Base-by-base conservation (phyloP, 2,797 vertebrate species). In the Hippoglossus hippoglossus region DNA sequence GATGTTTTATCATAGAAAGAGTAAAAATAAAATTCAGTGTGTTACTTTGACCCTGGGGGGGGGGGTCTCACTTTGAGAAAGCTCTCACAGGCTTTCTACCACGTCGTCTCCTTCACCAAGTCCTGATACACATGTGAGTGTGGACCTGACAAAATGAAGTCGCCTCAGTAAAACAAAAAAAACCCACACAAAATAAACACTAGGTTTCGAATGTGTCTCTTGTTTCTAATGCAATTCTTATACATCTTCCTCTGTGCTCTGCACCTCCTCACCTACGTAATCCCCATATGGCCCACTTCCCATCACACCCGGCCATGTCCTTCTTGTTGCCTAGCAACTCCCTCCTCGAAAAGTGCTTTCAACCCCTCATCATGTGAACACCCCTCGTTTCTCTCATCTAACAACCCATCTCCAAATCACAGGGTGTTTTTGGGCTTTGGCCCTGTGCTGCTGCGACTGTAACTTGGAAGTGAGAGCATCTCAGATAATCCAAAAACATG, bases 301-400 rank as follows among this genome's bases (percentile, higher is more conserved):
- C 72, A 72, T 65, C 71, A 54, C 73, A 64, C 53, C 58, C n/a
- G 4, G 18, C 60, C 55, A 54, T 24, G 8, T 80, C 68, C 67
- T 44, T 25, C 63, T 24, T 65, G 87, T 87, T 86, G 80, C 87
- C 63, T 81, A 78, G 86, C 81, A 82, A 89, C 73, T 19, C 26
- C 65, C 12, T 73, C 70, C 77, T 71, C 50, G 77, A 11, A n/a
- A 28, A 58, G 39, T 9, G 56, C 59, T 56, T 63, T 73, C 49
- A 64, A 28, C 15, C 55, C 55, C 44, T 39, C 34, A 60, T 31
- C 56, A 63, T 36, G 53, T 63, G 50, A 67, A 13, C 7, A n/a
- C 19, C 39, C 31, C 53, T 63, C 12, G 25, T 31, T 64, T 44
- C 53, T 53, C 36, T 25, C 53, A 73, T 73, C 36, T 7, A 54